These are phyloP conservation scores for Autographa gamma DNA, from an alignment of 2,888 invertebrate species.

Conservation along the genomic window DNA sequence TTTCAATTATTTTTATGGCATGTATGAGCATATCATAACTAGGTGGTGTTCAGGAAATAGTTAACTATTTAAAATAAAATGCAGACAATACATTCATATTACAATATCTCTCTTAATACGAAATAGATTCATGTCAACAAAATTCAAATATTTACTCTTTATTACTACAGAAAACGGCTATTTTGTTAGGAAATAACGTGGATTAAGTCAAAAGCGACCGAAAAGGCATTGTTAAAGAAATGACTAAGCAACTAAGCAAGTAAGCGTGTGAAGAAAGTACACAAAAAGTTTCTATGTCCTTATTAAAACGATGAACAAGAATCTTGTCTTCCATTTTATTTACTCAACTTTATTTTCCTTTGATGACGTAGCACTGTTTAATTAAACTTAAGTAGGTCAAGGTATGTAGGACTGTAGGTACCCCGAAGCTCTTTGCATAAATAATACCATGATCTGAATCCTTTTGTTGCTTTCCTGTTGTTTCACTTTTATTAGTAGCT, in stretches of 20 bases:
- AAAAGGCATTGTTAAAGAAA: neutral
- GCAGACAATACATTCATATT: too few species aligned
- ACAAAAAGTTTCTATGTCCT: neutral
- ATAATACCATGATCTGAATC: conserved; percentile 13
- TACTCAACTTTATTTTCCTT: conserved; percentile 18
- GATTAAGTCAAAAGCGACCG: too few species aligned
- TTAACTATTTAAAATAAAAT: too few species aligned
- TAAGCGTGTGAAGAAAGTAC: neutral
- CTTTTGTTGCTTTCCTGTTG: neutral
- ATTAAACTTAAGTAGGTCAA: conserved; percentile 54
- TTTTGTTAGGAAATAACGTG: too few species aligned
- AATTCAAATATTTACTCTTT: too few species aligned
- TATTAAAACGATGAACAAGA: conserved; percentile 17
- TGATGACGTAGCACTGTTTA: conserved; percentile 43
- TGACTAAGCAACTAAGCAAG: neutral
- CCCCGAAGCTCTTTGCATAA: conserved; percentile 32
- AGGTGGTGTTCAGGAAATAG: neutral
- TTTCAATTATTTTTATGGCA: conserved; percentile 9
- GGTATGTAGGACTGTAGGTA: conserved; percentile 17
- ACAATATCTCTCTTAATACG: too few species aligned
- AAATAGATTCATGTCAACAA: too few species aligned
- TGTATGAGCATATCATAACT: neutral
- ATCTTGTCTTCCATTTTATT: conserved; percentile 12
- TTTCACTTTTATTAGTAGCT: neutral
- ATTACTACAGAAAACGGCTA: too few species aligned